A percentile compares a stretch with the other conserved stretches of the same genome.
These are phyloP conservation scores for Malurus cyaneus DNA, from an alignment of 2,113 vertebrate genomes.

Conservation along the genomic window DNA sequence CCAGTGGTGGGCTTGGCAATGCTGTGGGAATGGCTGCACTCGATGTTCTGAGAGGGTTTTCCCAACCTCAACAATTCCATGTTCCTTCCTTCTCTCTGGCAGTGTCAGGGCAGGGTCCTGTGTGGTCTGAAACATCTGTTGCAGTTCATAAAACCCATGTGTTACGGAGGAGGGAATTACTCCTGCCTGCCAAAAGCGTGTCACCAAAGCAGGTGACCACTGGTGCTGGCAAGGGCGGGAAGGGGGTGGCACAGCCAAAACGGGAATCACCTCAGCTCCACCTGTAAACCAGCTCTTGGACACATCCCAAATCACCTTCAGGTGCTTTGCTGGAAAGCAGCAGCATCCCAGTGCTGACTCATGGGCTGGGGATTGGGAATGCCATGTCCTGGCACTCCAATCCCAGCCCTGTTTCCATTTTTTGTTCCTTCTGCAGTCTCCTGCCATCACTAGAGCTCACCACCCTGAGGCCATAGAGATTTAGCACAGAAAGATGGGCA, in stretches of 20 bases:
- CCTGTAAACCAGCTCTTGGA: not conserved
- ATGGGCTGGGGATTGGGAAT: not conserved
- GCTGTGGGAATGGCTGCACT: not conserved
- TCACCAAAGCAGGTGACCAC: not conserved
- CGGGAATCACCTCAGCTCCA: not conserved
- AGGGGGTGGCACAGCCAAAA: not conserved
- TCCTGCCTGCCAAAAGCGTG: not conserved
- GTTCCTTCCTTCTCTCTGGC: not conserved
- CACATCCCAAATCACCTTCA: not conserved
- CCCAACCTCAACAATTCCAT: not conserved
- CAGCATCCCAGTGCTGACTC: not conserved
- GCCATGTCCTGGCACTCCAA: not conserved
- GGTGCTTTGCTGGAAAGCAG: not conserved
- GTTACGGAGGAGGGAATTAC: not conserved
- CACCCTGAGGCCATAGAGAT: rapidly evolving
- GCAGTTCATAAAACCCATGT: not conserved
- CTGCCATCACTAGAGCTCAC: not conserved
- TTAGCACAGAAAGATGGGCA: not conserved
- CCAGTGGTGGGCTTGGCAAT: not conserved
- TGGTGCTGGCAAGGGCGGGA: not conserved
- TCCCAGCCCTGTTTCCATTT: not conserved
- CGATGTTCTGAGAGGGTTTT: not conserved
- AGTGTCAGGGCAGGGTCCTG: not conserved
- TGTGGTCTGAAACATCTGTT: not conserved
- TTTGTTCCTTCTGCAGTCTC: not conserved